Evolutionary conservation across 2,797 vertebrate genomes (phyloP), one percentile per base, ranked within the genome.

Genomic region (Halcyon leucocephala): DNA sequence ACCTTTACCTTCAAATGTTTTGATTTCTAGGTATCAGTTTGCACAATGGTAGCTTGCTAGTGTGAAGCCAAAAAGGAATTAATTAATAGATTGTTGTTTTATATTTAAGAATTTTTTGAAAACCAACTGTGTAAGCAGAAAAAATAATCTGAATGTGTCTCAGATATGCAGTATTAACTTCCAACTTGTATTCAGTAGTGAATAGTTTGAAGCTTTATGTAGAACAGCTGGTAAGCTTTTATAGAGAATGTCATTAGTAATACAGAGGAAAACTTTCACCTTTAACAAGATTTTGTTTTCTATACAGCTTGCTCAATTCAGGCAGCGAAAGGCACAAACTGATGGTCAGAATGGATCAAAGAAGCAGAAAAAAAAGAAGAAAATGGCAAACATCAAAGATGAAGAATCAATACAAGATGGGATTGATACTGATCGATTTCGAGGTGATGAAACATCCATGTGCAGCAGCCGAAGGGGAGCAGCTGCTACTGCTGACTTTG

Each of bases 351-450:
- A 94, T 97, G 90, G 96, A 89, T 87, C 96, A 55, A 98, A 99
- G 98, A 99, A 99, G 91, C 98, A 98, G 97, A 99, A 99, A 90
- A 99, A 99, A 97, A 99, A 98, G 97, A 99, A 98, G 96, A 99
- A 98, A 96, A 78, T 92, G 2, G 95, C 89, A 33, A 98, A 98
- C 54, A 97, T 95, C 70, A 98, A 98, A 97, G 98, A 98, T 86
- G 98, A 98, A 17, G 97, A 97, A 13, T 97, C 96, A 51, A 3
- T 97, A 41, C 95, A 94, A 72, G 95, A 97, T 89, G 97, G 98
- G 42, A 96, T 96, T 26, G 98, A 98, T 89, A 83, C 41, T 20
- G 97, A 96, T 66, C 97, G 97, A 24, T 95, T 97, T 35, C 97
- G 90, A 77, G 97, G 90, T 89, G 98, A 98, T 89, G 98, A 98